phyloP scores from a whole-genome alignment of 1,140 invertebrate species.

The Penaeus chinensis region DNA sequence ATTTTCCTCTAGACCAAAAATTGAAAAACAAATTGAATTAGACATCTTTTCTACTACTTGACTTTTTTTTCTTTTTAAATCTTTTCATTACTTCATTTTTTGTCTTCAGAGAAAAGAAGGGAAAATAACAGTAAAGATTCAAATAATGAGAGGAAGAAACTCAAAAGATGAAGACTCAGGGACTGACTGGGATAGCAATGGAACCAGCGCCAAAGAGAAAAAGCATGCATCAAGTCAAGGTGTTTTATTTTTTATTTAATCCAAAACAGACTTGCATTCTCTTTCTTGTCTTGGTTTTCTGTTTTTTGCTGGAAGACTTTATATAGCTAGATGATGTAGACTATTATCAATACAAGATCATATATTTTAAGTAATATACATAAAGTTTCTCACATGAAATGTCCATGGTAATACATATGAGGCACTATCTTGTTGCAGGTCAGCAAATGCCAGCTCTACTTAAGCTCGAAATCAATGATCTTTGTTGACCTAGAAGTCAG shows the following conservation, averaged over 20 bases:
- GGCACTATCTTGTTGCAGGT: neutral
- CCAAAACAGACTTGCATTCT: neutral
- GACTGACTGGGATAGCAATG: constrained; percentile 51
- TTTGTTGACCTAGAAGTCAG: constrained; percentile 9
- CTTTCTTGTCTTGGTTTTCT: too few relatives aligned
- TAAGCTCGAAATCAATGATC: neutral
- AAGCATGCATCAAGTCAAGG: neutral
- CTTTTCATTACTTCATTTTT: too few relatives aligned
- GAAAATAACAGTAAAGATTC: neutral
- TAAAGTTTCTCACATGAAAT: too few relatives aligned
- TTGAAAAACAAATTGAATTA: too few relatives aligned
- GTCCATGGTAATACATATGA: too few relatives aligned
- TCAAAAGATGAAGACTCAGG: constrained; percentile 36
- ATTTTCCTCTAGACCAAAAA: too few relatives aligned
- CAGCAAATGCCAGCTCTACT: neutral
- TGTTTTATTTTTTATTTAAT: neutral
- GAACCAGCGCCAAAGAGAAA: constrained; percentile 26
- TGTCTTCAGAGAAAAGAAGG: neutral
- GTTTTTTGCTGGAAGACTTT: too few relatives aligned
- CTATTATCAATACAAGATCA: too few relatives aligned
- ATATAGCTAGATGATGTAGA: too few relatives aligned
- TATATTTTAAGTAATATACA: too few relatives aligned
- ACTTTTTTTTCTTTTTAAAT: too few relatives aligned
- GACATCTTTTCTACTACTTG: too few relatives aligned
- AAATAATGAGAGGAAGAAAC: constrained; percentile 5